Evolutionary conservation across 2,888 invertebrate genomes (phyloP).

Genomic region (Mactromeris polynyma): DNA sequence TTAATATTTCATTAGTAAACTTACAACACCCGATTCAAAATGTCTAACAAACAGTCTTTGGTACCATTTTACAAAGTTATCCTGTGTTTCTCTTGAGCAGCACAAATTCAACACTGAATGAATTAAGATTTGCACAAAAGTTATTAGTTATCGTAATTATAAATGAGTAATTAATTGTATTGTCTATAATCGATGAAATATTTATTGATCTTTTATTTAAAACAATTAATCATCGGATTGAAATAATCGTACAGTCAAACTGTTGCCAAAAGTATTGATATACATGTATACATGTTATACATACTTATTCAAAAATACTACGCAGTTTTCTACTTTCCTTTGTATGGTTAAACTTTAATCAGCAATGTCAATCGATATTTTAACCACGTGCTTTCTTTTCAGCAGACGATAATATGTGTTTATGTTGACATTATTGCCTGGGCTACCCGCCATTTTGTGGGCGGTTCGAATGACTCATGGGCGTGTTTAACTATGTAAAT

Average conservation of each 20-base stretch:
- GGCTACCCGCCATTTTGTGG: slow-evolving; percentile 61
- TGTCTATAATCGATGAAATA: neutral
- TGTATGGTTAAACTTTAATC: slow-evolving; percentile 20
- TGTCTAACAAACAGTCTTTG: no score
- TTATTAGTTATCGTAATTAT: neutral
- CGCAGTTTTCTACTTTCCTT: slow-evolving; percentile 29
- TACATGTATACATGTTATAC: neutral
- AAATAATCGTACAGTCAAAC: neutral
- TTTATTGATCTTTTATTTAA: neutral
- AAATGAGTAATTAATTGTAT: neutral
- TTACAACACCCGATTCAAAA: no score
- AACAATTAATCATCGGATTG: neutral
- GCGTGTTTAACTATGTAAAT: slow-evolving; percentile 16
- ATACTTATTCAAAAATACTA: slow-evolving; percentile 5
- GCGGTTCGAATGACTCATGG: slow-evolving; percentile 28
- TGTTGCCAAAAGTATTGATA: neutral
- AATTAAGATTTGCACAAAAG: neutral
- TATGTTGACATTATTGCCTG: slow-evolving; percentile 55
- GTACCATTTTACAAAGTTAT: no score
- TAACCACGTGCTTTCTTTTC: slow-evolving; percentile 44
- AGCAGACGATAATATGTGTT: slow-evolving; percentile 41
- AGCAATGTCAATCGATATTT: slow-evolving; percentile 26
- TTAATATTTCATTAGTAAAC: no score
- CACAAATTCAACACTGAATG: no score
- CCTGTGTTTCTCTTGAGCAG: no score